These are phyloP conservation scores for Eulemur albifrons DNA, from an alignment of 2,797 vertebrate species.

Conservation along the genomic window DNA sequence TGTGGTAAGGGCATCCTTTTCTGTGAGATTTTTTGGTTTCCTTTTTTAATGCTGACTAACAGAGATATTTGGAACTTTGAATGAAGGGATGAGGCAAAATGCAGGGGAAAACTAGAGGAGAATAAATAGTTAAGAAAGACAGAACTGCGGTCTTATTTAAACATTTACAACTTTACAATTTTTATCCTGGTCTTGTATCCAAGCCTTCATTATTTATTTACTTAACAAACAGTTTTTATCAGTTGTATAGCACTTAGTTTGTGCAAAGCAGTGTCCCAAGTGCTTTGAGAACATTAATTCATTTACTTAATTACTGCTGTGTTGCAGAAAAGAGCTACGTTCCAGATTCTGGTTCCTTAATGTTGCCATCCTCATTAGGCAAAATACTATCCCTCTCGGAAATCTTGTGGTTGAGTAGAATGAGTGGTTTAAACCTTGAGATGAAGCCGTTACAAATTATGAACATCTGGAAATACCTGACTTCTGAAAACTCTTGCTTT, in stretches of 20 bases:
- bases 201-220: slow-evolving; percentile 39
- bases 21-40: not conserved
- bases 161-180: not conserved
- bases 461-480: not conserved
- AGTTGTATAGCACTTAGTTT: not conserved
- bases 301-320: slow-evolving; percentile 32
- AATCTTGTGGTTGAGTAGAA: not conserved
- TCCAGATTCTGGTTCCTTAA: not conserved
- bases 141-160: not conserved
- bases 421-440: not conserved
- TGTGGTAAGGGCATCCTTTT: not conserved
- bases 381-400: not conserved
- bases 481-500: not conserved
- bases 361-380: not conserved
- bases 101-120: not conserved
- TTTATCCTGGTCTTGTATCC: not conserved
- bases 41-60: not conserved
- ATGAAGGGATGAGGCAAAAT: not conserved
- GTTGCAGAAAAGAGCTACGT: not conserved
- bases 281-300: slow-evolving; percentile 47
- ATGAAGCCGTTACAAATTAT: not conserved
- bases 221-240: slow-evolving; percentile 18
- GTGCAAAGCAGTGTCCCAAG: not conserved
- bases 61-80: not conserved
- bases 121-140: not conserved